These are phyloP conservation scores for Plestiodon gilberti DNA, from an alignment of 2,113 vertebrate genomes.

Conservation along the genomic window DNA sequence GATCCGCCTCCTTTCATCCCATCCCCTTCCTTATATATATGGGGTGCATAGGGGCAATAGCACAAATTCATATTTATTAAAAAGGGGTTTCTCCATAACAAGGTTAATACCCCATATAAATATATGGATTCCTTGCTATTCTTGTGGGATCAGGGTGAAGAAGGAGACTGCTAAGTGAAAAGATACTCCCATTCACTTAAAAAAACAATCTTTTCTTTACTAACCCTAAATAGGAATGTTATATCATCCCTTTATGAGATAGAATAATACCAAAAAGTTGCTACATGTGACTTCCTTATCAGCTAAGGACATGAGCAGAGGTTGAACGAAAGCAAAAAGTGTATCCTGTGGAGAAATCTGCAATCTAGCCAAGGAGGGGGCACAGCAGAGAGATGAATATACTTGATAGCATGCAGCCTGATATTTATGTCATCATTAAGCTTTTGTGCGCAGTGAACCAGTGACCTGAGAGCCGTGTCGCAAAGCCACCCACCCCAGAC, in stretches of 20 bases:
- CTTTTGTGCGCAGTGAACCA: constrained; percentile 18
- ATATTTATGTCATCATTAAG: constrained; percentile 65
- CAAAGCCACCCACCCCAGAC: constrained; percentile 29
- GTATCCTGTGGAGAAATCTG: constrained; percentile 11
- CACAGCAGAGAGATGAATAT: constrained; percentile 52
- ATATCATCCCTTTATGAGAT: neutral
- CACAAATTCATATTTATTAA: no score
- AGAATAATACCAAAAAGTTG: neutral
- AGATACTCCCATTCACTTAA: neutral
- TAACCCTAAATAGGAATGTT: neutral
- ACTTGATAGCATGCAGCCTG: constrained; percentile 45
- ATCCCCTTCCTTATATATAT: no score
- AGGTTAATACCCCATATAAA: neutral
- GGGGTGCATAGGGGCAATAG: no score
- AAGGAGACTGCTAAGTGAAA: neutral
- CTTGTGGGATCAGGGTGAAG: neutral
- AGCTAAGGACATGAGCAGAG: constrained; percentile 8
- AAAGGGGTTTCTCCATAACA: neutral
- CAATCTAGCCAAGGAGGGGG: constrained; percentile 29
- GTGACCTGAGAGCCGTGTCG: constrained; percentile 51
- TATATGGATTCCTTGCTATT: neutral
- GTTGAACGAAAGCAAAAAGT: constrained; percentile 30
- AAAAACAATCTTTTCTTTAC: neutral
- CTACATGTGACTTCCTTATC: neutral
- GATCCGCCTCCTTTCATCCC: no score